Percentiles rank a stretch among this genome's conserved stretches.
These are phyloP conservation scores for Ophion ventricosus DNA, from an alignment of 2,888 invertebrate species.

Conservation along the genomic window DNA sequence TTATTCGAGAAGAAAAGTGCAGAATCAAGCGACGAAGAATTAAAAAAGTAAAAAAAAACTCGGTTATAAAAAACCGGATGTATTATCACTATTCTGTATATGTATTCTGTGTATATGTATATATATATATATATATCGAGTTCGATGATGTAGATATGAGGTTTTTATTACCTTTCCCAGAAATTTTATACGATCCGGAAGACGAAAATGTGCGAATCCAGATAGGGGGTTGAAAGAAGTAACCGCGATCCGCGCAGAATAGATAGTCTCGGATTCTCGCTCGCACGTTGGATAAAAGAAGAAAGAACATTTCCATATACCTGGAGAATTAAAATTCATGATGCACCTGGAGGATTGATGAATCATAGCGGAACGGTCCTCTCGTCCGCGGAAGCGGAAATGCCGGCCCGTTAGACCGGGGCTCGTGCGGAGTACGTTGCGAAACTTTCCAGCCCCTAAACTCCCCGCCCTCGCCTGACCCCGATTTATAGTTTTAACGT, in stretches of 20 bases:
- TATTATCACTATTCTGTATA: constrained; percentile 16
- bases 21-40: background rate
- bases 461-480: constrained; percentile 43
- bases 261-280: constrained; percentile 2
- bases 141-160: constrained; percentile 10
- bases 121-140: background rate
- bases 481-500: constrained; percentile 73
- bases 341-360: constrained; percentile 54
- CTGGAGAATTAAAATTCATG: constrained; percentile 45
- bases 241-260: background rate
- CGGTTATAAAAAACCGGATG: constrained; percentile 30
- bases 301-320: constrained; percentile 13
- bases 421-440: constrained; percentile 19
- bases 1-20: background rate
- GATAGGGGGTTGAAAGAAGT: constrained; percentile 20
- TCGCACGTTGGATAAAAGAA: constrained; percentile 1
- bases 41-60: constrained; percentile 18
- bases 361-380: constrained; percentile 32
- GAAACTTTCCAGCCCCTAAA: constrained; percentile 20
- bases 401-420: constrained; percentile 31
- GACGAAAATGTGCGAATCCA: constrained; percentile 12
- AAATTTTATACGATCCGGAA: constrained; percentile 17
- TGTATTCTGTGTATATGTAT: no score
- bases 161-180: constrained; percentile 2
- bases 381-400: constrained; percentile 20